Conservation (phyloP, 2,797 vertebrate species). For the Lagothrix lagotricha region DNA sequence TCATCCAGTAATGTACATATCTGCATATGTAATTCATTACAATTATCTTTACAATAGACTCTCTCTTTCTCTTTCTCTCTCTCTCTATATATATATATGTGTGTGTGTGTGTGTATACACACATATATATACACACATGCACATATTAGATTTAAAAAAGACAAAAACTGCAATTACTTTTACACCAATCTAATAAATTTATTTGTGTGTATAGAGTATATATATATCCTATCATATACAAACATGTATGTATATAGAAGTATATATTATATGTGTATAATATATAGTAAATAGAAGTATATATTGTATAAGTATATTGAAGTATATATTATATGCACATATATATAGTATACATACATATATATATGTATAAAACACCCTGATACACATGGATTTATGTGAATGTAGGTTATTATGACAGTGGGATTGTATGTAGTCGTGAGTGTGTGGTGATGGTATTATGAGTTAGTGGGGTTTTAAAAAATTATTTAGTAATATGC, state of each 20-base stretch:
- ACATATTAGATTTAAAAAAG: background rate
- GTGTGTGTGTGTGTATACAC: rapidly evolving
- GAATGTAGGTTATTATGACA: background rate
- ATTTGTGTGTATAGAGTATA: too few relatives aligned
- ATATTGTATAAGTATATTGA: too few relatives aligned
- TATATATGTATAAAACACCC: too few relatives aligned
- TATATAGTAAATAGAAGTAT: too few relatives aligned
- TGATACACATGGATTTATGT: background rate
- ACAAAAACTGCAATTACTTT: too few relatives aligned
- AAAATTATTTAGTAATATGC: background rate
- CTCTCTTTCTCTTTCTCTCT: too few relatives aligned
- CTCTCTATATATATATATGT: too few relatives aligned
- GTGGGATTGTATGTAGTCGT: background rate
- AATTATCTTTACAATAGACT: background rate
- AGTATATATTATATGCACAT: background rate
- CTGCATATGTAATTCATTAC: background rate
- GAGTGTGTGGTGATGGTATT: background rate
- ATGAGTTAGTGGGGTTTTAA: background rate
- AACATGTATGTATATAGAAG: too few relatives aligned
- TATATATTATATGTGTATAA: too few relatives aligned
- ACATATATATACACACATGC: background rate
- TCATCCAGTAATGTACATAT: background rate
- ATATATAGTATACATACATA: background rate
- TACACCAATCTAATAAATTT: too few relatives aligned
- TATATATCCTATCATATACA: too few relatives aligned